Conservation (phyloP, 2,113 vertebrate species). For the Clupea harengus region DNA sequence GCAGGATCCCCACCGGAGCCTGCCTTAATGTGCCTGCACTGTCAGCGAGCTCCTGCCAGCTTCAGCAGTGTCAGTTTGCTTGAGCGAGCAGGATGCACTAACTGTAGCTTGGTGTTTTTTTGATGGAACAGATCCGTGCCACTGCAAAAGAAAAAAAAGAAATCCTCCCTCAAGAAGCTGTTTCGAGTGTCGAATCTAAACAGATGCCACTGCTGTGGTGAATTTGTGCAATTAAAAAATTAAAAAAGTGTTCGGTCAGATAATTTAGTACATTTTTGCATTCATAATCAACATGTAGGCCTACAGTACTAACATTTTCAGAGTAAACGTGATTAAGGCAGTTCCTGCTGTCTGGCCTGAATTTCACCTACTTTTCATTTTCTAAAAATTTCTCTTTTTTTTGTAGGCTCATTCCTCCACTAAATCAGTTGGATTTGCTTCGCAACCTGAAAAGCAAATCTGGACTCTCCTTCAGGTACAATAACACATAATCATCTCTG, state of each 20-base stretch:
- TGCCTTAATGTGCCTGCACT: background rate
- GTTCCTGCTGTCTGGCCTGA: background rate
- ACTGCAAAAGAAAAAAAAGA: background rate
- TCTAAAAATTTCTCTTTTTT: background rate
- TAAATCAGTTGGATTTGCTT: slow-evolving; percentile 93
- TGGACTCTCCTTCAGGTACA: slow-evolving; percentile 92
- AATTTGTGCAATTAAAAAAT: too few relatives aligned
- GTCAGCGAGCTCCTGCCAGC: background rate
- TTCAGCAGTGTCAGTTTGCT: background rate
- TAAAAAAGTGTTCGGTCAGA: too few relatives aligned
- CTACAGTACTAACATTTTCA: background rate
- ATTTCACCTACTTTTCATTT: background rate
- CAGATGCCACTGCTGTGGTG: too few relatives aligned
- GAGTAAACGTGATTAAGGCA: background rate
- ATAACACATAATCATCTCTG: background rate
- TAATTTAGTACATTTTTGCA: too few relatives aligned
- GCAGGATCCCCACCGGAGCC: background rate
- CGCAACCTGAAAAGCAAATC: slow-evolving; percentile 98
- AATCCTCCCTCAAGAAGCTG: background rate
- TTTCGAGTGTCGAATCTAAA: background rate
- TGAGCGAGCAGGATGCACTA: background rate
- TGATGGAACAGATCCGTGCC: background rate
- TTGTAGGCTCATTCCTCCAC: slow-evolving; percentile 88
- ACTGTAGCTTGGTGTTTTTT: background rate
- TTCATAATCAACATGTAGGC: background rate